These are phyloP conservation scores for Saimiri boliviensis DNA, from an alignment of 2,113 vertebrate species.

Conservation along the genomic window DNA sequence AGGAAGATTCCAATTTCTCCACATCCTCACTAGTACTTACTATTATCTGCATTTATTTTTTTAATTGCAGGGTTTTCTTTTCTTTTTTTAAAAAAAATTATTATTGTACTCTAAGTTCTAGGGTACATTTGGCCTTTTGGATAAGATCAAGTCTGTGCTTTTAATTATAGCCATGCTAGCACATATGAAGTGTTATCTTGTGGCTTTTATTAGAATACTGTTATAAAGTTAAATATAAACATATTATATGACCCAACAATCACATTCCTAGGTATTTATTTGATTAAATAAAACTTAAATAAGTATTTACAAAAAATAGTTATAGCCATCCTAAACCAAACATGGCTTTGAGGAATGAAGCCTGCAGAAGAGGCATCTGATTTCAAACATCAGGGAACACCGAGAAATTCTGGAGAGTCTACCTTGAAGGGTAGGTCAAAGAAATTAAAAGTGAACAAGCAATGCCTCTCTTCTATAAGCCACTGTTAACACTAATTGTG, in stretches of 20 bases:
- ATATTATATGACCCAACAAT: background rate
- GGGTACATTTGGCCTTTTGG: no score
- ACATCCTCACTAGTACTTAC: background rate
- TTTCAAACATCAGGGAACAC: background rate
- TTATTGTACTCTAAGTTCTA: no score
- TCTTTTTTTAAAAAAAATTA: no score
- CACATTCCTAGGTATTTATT: background rate
- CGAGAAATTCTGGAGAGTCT: background rate
- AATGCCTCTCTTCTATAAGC: background rate
- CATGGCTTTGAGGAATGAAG: background rate
- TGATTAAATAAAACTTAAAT: background rate
- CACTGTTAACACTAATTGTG: background rate
- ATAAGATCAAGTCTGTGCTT: background rate
- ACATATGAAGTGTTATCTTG: background rate
- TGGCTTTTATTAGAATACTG: background rate
- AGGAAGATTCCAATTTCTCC: background rate
- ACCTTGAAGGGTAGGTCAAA: background rate
- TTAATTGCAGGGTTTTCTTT: no score
- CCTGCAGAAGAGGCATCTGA: background rate
- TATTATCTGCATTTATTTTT: background rate
- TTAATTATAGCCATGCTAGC: background rate
- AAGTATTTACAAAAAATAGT: background rate
- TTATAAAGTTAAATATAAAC: background rate
- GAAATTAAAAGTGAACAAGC: background rate
- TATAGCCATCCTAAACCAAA: background rate